Percentiles rank a stretch among this genome's conserved stretches.
Evolutionary conservation across 2,888 invertebrate genomes (phyloP).

Genomic region (Plemyria rubiginata): DNA sequence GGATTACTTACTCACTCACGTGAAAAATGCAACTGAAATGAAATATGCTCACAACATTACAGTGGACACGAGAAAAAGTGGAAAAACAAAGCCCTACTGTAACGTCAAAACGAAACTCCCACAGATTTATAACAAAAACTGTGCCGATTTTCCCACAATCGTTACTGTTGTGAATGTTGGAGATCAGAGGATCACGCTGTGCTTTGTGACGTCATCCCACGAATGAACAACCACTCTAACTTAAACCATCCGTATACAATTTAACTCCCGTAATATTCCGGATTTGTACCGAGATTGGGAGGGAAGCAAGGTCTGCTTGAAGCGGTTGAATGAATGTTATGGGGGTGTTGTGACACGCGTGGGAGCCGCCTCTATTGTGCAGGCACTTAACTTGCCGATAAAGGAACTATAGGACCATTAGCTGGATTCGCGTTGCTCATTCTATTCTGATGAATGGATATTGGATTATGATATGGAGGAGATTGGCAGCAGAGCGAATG

Average conservation of each 20-base stretch:
- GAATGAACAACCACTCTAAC: conserved; percentile 51
- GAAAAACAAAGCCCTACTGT: conserved; percentile 58
- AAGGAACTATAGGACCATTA: conserved; percentile 81
- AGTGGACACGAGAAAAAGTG: conserved; percentile 33
- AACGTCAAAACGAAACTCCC: conserved; percentile 78
- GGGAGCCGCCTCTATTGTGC: conserved; percentile 80
- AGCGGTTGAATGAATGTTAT: conserved; percentile 53
- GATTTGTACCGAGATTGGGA: conserved; percentile 25
- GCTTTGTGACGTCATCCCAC: conserved; percentile 62
- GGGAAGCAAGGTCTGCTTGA: conserved; percentile 53
- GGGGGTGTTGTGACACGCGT: conserved; percentile 83
- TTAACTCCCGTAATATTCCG: conserved; percentile 3
- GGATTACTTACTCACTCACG: background rate
- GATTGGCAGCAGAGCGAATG: conserved; percentile 62
- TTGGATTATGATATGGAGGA: conserved; percentile 79
- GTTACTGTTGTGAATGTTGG: conserved; percentile 67
- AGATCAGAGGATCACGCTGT: conserved; percentile 73
- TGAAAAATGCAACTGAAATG: background rate
- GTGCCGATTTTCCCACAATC: conserved; percentile 81
- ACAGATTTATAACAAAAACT: conserved; percentile 80
- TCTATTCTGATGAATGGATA: conserved; percentile 77
- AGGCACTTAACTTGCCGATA: conserved; percentile 81
- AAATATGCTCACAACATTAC: background rate
- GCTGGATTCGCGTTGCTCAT: conserved; percentile 82
- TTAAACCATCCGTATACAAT: conserved; percentile 47